phyloP scores from a whole-genome alignment of 2,113 vertebrate genomes.

The Panthera uncia region DNA sequence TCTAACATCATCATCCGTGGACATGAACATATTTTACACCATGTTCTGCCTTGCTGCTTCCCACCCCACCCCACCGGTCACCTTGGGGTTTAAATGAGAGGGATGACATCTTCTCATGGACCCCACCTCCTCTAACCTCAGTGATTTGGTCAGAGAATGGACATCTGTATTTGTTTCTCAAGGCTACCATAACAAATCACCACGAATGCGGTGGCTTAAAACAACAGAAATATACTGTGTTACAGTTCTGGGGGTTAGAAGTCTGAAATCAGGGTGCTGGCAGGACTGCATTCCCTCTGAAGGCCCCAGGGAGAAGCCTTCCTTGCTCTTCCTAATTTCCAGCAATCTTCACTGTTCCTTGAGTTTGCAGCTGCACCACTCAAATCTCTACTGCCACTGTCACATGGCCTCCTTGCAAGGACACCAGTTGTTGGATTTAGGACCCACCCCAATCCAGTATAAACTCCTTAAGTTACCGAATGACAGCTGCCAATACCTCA shows the following conservation, averaged over 20 bases:
- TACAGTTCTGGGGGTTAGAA: neutral
- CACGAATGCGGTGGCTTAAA: neutral
- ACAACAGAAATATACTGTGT: neutral
- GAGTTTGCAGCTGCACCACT: neutral
- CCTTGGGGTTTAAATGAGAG: neutral
- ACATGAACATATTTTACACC: neutral
- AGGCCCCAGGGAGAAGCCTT: neutral
- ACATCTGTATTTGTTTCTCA: neutral
- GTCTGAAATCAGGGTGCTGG: neutral
- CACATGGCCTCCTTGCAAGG: neutral
- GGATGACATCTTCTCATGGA: neutral
- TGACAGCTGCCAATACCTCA: neutral
- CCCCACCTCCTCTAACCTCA: neutral
- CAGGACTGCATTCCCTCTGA: neutral
- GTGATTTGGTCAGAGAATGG: neutral
- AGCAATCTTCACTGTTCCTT: neutral
- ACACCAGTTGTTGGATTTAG: neutral
- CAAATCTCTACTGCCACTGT: neutral
- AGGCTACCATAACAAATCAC: neutral
- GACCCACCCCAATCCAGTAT: neutral
- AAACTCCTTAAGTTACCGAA: neutral
- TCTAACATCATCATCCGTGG: rapidly evolving
- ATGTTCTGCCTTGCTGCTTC: neutral
- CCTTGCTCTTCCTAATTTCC: neutral
- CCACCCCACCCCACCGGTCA: neutral